Evolutionary conservation across 1,140 invertebrate species (phyloP).

Genomic region (Amphibalanus amphitrite): DNA sequence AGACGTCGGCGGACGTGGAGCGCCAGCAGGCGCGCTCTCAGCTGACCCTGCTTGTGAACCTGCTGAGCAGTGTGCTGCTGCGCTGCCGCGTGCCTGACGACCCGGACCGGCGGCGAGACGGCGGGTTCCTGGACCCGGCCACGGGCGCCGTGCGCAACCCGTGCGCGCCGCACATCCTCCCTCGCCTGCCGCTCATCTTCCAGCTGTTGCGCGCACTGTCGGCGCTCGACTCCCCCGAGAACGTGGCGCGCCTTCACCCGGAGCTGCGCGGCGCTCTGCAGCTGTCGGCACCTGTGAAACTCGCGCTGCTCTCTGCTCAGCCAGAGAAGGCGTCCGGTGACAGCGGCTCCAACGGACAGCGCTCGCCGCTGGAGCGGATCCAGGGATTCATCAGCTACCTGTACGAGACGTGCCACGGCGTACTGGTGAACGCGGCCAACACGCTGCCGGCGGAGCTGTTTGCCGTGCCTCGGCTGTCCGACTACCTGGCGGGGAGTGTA

Average conservation of each 20-base stretch:
- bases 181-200: neutral
- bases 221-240: neutral
- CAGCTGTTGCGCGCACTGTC: neutral
- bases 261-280: neutral
- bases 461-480: neutral
- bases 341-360: too few relatives aligned
- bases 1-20: neutral
- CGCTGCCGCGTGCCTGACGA: neutral
- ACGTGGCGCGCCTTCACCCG: neutral
- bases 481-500: neutral
- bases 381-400: neutral
- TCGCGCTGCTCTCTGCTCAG: neutral
- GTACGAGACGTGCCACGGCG: neutral
- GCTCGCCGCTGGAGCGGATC: neutral
- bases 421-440: neutral
- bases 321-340: neutral
- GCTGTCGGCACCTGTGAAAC: neutral
- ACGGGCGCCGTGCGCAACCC: neutral
- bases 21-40: neutral
- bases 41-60: neutral
- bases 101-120: neutral
- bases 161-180: neutral
- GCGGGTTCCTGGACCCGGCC: neutral
- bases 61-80: neutral
- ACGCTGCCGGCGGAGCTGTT: neutral